Conservation (phyloP, 37 sponge, comb jelly and placozoan genomes). For the Halichondria panicea region DNA sequence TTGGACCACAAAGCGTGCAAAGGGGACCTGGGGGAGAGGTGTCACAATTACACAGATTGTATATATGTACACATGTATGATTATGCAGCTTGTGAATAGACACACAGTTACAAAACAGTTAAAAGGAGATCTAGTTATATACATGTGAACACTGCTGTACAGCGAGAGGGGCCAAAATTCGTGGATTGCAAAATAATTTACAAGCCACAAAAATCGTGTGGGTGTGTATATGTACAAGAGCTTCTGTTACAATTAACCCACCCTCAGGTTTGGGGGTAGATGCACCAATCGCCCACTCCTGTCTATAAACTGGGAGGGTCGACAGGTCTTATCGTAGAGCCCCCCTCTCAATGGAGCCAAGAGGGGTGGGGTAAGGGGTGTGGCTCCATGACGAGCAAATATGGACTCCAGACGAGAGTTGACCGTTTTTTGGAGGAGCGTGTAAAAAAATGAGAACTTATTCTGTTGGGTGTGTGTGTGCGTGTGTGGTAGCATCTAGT, state of each 20-base stretch:
- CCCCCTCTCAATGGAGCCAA: conserved; percentile 42
- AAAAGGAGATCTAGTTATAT: no score
- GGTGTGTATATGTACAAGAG: neutral
- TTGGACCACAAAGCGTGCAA: conserved; percentile 64
- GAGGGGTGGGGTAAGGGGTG: conserved; percentile 50
- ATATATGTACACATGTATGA: conserved; percentile 3
- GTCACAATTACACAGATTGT: neutral
- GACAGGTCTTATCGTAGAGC: conserved; percentile 1
- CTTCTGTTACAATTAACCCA: neutral
- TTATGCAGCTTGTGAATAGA: neutral
- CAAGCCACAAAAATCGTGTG: neutral
- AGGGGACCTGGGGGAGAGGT: conserved; percentile 37
- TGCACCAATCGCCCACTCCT: conserved; percentile 58
- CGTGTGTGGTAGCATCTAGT: no score
- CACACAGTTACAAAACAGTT: neutral
- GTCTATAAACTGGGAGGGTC: conserved; percentile 61
- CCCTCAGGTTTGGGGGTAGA: conserved; percentile 72
- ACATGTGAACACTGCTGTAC: neutral
- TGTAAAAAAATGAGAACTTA: conserved; percentile 34
- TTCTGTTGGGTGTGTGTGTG: conserved; percentile 7
- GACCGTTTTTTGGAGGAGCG: conserved; percentile 51
- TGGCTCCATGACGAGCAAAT: conserved; percentile 74
- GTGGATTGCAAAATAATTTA: neutral
- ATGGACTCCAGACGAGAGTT: conserved; percentile 31
- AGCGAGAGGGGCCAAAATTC: neutral